phyloP scores from a whole-genome alignment of 2,797 vertebrate genomes.

The Rhinoraja longicauda region DNA sequence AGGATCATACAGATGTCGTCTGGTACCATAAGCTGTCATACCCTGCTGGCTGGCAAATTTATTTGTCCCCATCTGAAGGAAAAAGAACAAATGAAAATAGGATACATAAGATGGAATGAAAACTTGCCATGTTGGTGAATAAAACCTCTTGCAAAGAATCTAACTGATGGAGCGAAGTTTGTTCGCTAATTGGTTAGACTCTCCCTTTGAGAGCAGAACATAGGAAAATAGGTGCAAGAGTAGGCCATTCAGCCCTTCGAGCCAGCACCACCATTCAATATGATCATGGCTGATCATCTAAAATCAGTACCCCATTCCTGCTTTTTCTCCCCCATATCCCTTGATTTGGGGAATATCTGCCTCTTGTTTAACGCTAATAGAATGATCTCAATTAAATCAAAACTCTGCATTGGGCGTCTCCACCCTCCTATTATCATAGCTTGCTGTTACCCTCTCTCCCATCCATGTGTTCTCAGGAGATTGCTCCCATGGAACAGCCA shows the following conservation, averaged over 20 bases:
- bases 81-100: not conserved
- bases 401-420: too few species aligned
- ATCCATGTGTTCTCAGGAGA: too few species aligned
- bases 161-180: not conserved
- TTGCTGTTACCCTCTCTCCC: not conserved
- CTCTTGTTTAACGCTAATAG: not conserved
- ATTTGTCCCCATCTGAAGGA: conserved; percentile 87
- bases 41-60: conserved; percentile 93
- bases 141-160: not conserved
- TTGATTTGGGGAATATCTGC: too few species aligned
- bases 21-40: conserved; percentile 89
- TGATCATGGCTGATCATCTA: too few species aligned
- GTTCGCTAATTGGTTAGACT: not conserved
- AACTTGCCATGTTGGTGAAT: not conserved
- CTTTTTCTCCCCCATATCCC: too few species aligned
- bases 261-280: too few species aligned
- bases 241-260: too few species aligned
- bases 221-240: too few species aligned
- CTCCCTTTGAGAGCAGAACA: not conserved
- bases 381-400: not conserved
- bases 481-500: not conserved
- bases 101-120: not conserved
- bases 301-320: too few species aligned
- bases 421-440: not conserved
- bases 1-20: conserved; percentile 85